phyloP scores from a whole-genome alignment of 2,888 invertebrate species.

The Cantharis nigra region DNA sequence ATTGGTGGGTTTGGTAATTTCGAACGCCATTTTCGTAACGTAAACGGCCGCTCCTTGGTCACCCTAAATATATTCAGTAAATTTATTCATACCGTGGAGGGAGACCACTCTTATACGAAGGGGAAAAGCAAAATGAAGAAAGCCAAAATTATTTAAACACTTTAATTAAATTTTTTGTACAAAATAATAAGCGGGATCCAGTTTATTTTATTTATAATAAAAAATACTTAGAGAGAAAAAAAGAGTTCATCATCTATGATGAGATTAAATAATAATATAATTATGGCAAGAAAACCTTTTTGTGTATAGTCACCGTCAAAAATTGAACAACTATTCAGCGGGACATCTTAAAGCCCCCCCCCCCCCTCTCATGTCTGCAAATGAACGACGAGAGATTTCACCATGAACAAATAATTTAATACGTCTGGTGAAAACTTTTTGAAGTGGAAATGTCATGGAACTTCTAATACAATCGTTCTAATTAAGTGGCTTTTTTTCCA shows the following conservation, averaged over 20 bases:
- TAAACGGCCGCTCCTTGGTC: neutral
- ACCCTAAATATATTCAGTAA: neutral
- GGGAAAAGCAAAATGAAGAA: neutral
- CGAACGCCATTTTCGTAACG: neutral
- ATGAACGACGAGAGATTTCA: neutral
- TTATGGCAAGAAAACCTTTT: neutral
- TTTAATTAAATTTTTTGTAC: neutral
- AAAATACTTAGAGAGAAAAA: neutral
- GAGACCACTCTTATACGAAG: neutral
- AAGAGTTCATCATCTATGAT: neutral
- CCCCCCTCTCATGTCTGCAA: neutral
- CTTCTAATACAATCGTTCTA: neutral
- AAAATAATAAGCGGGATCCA: neutral
- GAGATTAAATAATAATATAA: neutral
- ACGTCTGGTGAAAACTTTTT: neutral
- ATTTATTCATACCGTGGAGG: neutral
- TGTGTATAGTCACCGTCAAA: neutral
- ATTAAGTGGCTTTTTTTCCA: neutral
- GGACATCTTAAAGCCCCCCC: neutral
- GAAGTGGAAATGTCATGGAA: neutral
- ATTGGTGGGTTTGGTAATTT: neutral
- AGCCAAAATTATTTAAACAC: neutral
- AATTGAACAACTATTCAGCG: neutral
- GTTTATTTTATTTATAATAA: neutral
- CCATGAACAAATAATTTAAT: neutral